Evolutionary conservation across 2,113 vertebrate genomes (phyloP).

Genomic region (Phaethon lepturus): DNA sequence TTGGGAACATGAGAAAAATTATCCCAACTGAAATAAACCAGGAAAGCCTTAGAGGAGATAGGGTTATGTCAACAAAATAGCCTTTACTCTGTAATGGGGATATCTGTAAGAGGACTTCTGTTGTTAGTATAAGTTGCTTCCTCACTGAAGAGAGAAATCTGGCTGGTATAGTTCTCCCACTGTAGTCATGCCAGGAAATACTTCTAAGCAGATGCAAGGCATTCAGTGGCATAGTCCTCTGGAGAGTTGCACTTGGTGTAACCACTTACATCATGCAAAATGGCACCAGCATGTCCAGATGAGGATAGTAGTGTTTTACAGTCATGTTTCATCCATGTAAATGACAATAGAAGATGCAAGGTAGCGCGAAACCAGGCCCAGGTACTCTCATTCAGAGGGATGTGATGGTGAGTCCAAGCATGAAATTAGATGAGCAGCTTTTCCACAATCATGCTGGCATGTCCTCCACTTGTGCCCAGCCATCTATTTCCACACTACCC

Average conservation of each 20-base stretch:
- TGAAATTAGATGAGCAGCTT: not conserved
- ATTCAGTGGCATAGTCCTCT: not conserved
- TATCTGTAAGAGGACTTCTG: not conserved
- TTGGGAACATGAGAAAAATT: not conserved
- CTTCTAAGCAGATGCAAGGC: not conserved
- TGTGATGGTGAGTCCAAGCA: not conserved
- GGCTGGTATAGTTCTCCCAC: not conserved
- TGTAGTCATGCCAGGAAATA: not conserved
- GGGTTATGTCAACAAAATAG: not conserved
- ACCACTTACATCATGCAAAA: not conserved
- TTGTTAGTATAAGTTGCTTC: not conserved
- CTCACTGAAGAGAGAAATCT: not conserved
- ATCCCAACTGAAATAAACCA: not conserved
- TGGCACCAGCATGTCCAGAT: not conserved
- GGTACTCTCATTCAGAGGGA: not conserved
- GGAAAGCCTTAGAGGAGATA: not conserved
- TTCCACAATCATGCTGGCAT: not conserved
- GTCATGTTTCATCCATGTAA: not conserved
- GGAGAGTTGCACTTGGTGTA: not conserved
- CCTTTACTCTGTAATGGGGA: not conserved
- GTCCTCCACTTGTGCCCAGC: not conserved
- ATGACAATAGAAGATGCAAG: not conserved
- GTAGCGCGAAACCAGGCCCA: not conserved
- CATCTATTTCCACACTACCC: not conserved
- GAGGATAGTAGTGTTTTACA: not conserved